Evolutionary conservation across 2,113 vertebrate species (phyloP).

Genomic region (Lates calcarifer): DNA sequence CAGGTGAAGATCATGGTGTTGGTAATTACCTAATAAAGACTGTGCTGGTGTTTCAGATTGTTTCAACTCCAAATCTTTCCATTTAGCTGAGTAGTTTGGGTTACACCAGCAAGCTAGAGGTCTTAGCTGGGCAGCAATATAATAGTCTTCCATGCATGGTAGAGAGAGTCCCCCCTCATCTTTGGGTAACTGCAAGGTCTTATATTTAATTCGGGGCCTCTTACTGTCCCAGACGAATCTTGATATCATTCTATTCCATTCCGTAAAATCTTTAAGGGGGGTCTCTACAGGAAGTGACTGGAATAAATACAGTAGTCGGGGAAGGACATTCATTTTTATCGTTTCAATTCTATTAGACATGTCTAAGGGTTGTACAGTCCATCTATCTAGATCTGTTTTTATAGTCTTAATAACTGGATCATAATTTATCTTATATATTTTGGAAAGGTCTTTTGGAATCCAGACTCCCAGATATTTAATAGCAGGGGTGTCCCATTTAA

Average conservation of each 20-base stretch:
- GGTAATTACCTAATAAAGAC: background rate
- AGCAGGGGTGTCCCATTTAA: background rate
- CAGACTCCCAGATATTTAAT: constrained; percentile 1
- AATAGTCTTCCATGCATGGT: background rate
- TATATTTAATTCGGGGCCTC: constrained; percentile 3
- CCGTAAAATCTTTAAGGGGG: background rate
- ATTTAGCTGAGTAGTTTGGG: background rate
- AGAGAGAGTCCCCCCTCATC: background rate
- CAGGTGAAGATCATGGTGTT: background rate
- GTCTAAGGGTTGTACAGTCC: background rate
- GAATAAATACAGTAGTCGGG: background rate
- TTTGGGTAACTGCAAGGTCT: constrained; percentile 7
- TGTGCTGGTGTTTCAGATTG: background rate
- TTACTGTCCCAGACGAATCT: background rate
- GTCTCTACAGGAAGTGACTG: background rate
- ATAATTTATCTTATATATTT: background rate
- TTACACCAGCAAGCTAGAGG: background rate
- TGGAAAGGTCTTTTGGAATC: background rate
- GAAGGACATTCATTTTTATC: background rate
- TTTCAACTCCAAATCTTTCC: background rate
- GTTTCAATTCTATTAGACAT: background rate
- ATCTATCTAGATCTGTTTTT: background rate
- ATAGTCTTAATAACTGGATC: background rate
- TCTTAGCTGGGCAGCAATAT: background rate
- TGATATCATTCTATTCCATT: constrained; percentile 6